These are phyloP conservation scores for Heliconius ethilla DNA, from an alignment of 2,888 invertebrate genomes.

Conservation along the genomic window DNA sequence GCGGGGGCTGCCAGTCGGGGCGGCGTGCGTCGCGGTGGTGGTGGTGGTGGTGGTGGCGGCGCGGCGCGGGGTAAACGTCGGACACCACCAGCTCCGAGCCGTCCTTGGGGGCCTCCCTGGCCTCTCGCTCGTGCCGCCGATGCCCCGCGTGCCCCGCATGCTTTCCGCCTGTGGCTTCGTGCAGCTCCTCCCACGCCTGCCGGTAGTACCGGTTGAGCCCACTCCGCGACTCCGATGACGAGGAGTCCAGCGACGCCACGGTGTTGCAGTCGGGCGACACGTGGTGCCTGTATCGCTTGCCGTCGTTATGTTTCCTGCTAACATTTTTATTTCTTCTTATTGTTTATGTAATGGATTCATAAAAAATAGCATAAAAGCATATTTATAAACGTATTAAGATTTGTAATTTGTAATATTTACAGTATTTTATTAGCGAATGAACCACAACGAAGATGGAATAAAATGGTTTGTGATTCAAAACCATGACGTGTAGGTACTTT, in stretches of 20 bases:
- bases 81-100: slow-evolving; percentile 90
- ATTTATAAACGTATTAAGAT: background rate
- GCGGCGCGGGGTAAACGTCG: slow-evolving; percentile 82
- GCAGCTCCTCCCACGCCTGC: slow-evolving; percentile 96
- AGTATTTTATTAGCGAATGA: background rate
- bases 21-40: slow-evolving; percentile 86
- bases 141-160: slow-evolving; percentile 60
- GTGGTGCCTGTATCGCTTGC: slow-evolving; percentile 93
- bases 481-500: background rate
- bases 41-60: slow-evolving; percentile 88
- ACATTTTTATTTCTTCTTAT: slow-evolving; percentile 38
- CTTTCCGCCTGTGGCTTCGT: slow-evolving; percentile 88
- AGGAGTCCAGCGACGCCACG: slow-evolving; percentile 93
- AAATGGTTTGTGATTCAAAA: slow-evolving; percentile 1
- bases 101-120: slow-evolving; percentile 84
- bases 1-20: slow-evolving; percentile 82
- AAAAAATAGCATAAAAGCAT: background rate
- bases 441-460: background rate
- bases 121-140: slow-evolving; percentile 75
- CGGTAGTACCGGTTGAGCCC: slow-evolving; percentile 94
- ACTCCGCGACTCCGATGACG: slow-evolving; percentile 91
- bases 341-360: background rate
- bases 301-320: slow-evolving; percentile 83
- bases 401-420: slow-evolving; percentile 2
- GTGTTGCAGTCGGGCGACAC: slow-evolving; percentile 95